Conservation (phyloP, 2,888 invertebrate genomes). For the Mycogona germanica region DNA sequence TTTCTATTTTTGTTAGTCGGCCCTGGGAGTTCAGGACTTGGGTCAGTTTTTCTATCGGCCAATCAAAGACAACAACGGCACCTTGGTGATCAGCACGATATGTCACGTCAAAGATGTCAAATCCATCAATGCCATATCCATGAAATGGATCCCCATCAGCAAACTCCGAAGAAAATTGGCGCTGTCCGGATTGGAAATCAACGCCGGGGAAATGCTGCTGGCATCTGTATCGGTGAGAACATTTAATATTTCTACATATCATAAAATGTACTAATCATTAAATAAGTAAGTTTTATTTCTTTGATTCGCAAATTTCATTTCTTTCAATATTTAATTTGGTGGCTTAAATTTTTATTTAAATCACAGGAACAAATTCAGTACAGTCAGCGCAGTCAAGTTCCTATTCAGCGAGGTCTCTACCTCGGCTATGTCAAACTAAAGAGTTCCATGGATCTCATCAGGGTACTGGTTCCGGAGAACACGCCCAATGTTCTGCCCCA, state of each 20-base stretch:
- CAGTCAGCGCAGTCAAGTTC: slow-evolving; percentile 67
- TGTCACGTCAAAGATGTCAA: slow-evolving; percentile 69
- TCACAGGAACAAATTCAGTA: slow-evolving; percentile 47
- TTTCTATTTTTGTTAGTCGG: slow-evolving; percentile 40
- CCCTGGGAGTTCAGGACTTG: slow-evolving; percentile 80
- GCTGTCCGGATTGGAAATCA: slow-evolving; percentile 49
- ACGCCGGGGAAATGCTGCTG: slow-evolving; percentile 70
- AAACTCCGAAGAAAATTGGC: slow-evolving; percentile 64
- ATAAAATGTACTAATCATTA: not conserved
- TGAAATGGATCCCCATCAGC: slow-evolving; percentile 80
- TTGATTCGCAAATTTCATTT: no score
- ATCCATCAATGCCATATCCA: slow-evolving; percentile 74
- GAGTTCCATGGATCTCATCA: slow-evolving; percentile 87
- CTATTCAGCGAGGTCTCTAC: slow-evolving; percentile 77
- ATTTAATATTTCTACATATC: not conserved
- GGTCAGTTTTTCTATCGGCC: slow-evolving; percentile 91
- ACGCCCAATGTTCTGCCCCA: slow-evolving; percentile 92
- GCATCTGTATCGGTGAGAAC: slow-evolving; percentile 61
- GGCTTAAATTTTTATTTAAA: slow-evolving; percentile 15
- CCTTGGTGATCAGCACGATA: slow-evolving; percentile 78
- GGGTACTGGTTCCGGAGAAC: slow-evolving; percentile 81
- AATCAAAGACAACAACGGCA: slow-evolving; percentile 72
- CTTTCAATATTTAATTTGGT: not conserved
- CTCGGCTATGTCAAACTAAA: slow-evolving; percentile 93
- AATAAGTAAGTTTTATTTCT: not conserved